Percentiles rank a stretch among this genome's conserved stretches.
These are phyloP conservation scores for Teleogryllus oceanicus DNA, from an alignment of 2,888 invertebrate genomes.

Conservation along the genomic window DNA sequence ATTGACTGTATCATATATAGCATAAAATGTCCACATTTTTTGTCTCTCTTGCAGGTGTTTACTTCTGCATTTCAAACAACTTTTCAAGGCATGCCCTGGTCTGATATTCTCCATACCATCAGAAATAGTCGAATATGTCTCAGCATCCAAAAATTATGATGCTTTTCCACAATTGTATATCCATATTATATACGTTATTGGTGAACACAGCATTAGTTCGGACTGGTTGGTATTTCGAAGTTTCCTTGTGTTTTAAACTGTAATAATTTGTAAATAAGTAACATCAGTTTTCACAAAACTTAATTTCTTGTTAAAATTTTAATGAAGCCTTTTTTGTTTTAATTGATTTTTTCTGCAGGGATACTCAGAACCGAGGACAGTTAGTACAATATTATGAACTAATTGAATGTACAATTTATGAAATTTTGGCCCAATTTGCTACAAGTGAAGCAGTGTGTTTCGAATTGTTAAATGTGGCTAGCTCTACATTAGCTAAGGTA, in stretches of 20 bases:
- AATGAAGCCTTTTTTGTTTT: too few species aligned
- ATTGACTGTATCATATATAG: too few species aligned
- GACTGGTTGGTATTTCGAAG: too few species aligned
- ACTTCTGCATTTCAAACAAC: constrained; percentile 22
- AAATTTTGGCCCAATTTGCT: constrained; percentile 31
- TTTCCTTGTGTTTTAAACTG: too few species aligned
- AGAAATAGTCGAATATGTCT: constrained; percentile 28
- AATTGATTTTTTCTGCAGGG: too few species aligned
- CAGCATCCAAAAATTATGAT: constrained; percentile 29
- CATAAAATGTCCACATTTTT: too few species aligned
- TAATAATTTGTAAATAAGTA: too few species aligned
- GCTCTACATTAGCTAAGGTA: constrained; percentile 35
- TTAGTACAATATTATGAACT: constrained; percentile 34
- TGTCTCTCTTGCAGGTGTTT: constrained; percentile 23
- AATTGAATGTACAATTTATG: constrained; percentile 34
- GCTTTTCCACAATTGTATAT: constrained; percentile 26
- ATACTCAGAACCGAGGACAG: constrained; percentile 4
- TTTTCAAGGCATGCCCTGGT: constrained; percentile 28
- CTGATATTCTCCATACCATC: constrained; percentile 27
- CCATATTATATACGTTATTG: constrained; percentile 30
- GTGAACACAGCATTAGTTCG: not conserved
- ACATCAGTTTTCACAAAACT: too few species aligned
- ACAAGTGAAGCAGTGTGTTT: constrained; percentile 28
- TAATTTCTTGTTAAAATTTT: too few species aligned
- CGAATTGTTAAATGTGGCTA: constrained; percentile 30